A percentile compares a stretch with the other conserved stretches of the same genome.
phyloP scores from a whole-genome alignment of 2,888 invertebrate species.

The Eristalis intricaria region DNA sequence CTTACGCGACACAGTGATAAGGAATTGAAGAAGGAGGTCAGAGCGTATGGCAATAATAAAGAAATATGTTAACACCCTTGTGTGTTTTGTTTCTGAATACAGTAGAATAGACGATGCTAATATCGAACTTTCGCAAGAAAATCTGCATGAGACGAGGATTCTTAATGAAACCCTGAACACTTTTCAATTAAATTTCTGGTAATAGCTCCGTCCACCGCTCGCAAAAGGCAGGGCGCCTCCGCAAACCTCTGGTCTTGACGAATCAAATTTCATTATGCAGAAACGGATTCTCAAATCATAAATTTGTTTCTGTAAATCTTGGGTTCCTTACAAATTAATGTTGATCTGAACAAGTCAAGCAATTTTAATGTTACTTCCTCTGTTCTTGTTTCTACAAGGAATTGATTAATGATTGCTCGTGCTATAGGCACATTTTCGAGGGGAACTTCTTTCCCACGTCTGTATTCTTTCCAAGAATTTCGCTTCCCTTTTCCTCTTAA shows the following conservation, averaged over 20 bases:
- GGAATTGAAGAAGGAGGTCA: no score
- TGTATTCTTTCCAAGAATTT: neutral
- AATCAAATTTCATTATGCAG: neutral
- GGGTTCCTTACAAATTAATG: neutral
- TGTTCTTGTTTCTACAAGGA: neutral
- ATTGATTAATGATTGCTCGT: neutral
- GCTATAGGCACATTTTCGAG: neutral
- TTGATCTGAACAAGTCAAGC: neutral
- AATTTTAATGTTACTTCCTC: neutral
- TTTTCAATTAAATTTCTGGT: no score
- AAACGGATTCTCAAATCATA: neutral
- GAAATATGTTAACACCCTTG: no score
- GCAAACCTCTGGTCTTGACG: neutral
- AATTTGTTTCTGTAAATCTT: neutral
- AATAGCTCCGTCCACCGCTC: no score
- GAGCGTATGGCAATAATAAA: no score
- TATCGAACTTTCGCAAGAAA: no score
- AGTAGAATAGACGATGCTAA: no score
- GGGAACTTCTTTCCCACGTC: neutral
- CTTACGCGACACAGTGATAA: no score
- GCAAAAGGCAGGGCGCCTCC: no score
- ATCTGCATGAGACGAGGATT: no score
- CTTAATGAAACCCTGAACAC: no score
- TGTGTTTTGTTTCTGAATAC: no score
- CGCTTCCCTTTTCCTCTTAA: neutral